Evolutionary conservation across 2,113 vertebrate genomes (phyloP), one percentile per base, ranked within the genome.

Genomic region (Rafetus swinhoei): DNA sequence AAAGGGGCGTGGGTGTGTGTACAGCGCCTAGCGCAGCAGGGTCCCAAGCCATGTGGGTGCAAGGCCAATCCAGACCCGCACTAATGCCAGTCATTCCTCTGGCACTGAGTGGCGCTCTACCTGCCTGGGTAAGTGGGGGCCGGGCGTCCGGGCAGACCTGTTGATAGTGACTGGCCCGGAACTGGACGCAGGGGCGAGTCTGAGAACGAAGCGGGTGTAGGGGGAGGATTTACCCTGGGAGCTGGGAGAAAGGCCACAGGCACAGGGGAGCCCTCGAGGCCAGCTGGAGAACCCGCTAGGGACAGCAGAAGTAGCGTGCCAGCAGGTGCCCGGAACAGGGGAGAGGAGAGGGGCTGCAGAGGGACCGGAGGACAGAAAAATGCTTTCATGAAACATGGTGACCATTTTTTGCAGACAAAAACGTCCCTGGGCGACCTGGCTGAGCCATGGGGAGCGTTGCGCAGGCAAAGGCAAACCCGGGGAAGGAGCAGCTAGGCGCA

Each of bases 261-360:
- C 45, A 11, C 27, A 27, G 56, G 19, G 39, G 60, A n/a, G 56
- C 0, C 1, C 35, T 87, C 85, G 39, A 59, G 83, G 87, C 60
- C 90, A 92, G 27, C 18, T 53, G 29, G 1, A 1, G 72, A 81
- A 39, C 0, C 0, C 0, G 0, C 59, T 35, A 65, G 60, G 65
- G 59, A 77, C 7, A 54, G 81, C 12, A 62, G 29, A 27, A 79
- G 35, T 35, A 29, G 45, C 3, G 86, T 53, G 60, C 77, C 7
- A 53, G 35, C 10, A 5, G 15, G 53, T 57, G 53, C 57, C 1
- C 3, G 29, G 12, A 52, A 74, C 60, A 27, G 27, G 53, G 0
- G 0, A 55, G 39, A 84, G 74, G 77, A 81, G 53, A 52, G 3
- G 16, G 15, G 2, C n/a, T 54, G 1, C 0, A 1, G 14, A 32